Percentiles rank a stretch among this genome's conserved stretches.
phyloP scores from a whole-genome alignment of 2,113 vertebrate species.

The Brienomyrus longianalis region DNA sequence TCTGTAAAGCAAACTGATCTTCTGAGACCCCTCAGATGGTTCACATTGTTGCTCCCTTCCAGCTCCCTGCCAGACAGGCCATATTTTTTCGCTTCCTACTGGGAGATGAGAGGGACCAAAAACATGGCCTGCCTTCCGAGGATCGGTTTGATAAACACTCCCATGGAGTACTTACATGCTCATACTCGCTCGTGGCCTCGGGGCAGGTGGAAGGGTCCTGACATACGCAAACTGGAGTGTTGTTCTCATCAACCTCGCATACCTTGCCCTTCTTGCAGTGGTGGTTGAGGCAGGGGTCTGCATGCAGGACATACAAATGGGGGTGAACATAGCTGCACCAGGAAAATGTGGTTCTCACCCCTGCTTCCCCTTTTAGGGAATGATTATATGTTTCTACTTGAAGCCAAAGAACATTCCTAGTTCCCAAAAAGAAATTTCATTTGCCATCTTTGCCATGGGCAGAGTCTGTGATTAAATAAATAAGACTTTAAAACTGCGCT shows the following conservation, averaged over 20 bases:
- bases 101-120: neutral
- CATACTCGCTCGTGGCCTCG: constrained; percentile 70
- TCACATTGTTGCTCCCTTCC: neutral
- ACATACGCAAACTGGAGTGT: constrained; percentile 93
- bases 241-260: constrained; percentile 88
- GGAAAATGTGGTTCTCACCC: neutral
- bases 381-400: neutral
- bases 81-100: neutral
- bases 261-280: constrained; percentile 98
- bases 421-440: neutral
- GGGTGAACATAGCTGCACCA: neutral
- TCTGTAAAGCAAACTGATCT: neutral
- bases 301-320: neutral
- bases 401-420: neutral
- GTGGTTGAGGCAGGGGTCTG: constrained; percentile 88
- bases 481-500: constrained; percentile 17
- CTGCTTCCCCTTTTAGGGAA: no score
- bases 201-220: constrained; percentile 89
- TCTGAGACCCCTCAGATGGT: neutral
- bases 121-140: neutral
- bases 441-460: neutral
- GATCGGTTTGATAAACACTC: neutral
- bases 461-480: constrained; percentile 21
- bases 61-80: neutral
- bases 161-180: constrained; percentile 71